Evolutionary conservation across 2,888 invertebrate genomes (phyloP).

Genomic region (Orthosia gothica): DNA sequence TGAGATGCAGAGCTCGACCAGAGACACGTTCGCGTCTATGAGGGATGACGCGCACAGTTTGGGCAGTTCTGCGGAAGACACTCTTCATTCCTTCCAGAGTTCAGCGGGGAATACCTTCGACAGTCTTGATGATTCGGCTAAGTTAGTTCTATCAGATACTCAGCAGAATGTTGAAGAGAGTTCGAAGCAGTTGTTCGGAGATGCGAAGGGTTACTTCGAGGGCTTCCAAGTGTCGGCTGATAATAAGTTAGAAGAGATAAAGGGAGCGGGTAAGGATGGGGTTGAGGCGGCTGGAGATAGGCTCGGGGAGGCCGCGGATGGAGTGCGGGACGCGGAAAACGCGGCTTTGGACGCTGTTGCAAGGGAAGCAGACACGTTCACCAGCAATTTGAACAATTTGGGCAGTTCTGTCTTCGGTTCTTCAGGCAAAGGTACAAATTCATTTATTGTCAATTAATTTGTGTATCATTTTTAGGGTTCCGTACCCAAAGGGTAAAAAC

Average conservation of each 20-base stretch:
- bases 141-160: slow-evolving; percentile 78
- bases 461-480: no score
- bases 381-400: slow-evolving; percentile 87
- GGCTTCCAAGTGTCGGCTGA: slow-evolving; percentile 89
- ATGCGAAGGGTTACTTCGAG: slow-evolving; percentile 83
- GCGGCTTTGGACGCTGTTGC: slow-evolving; percentile 76
- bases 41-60: slow-evolving; percentile 85
- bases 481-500: no score
- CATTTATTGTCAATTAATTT: no score
- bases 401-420: slow-evolving; percentile 88
- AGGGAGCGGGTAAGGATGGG: slow-evolving; percentile 77
- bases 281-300: slow-evolving; percentile 78
- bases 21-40: slow-evolving; percentile 87
- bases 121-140: slow-evolving; percentile 86
- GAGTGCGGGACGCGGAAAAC: slow-evolving; percentile 73
- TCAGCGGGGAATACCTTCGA: slow-evolving; percentile 89
- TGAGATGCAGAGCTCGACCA: slow-evolving; percentile 85
- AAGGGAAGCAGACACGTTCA: slow-evolving; percentile 85
- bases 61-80: slow-evolving; percentile 87
- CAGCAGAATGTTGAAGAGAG: slow-evolving; percentile 75
- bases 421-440: slow-evolving; percentile 86
- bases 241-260: slow-evolving; percentile 86
- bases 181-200: slow-evolving; percentile 84
- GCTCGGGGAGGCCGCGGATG: slow-evolving; percentile 76
- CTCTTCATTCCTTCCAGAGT: slow-evolving; percentile 88